These are phyloP conservation scores for Elephantulus edwardii DNA, from an alignment of 2,113 vertebrate genomes.

Conservation along the genomic window DNA sequence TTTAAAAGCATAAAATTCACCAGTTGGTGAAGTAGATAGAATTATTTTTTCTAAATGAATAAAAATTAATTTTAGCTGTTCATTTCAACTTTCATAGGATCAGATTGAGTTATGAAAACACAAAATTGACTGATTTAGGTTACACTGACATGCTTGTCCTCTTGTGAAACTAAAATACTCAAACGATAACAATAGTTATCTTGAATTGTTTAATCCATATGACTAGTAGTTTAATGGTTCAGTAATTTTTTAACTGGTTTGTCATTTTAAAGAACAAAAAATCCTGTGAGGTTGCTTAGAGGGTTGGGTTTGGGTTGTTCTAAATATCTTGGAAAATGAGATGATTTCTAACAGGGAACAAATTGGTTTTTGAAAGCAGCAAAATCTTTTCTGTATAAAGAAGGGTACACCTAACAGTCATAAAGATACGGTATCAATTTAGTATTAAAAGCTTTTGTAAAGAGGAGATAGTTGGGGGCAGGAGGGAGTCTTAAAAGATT, in stretches of 20 bases:
- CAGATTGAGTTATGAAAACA: constrained; percentile 21
- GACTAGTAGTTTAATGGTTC: constrained; percentile 4
- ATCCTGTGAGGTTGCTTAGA: background rate
- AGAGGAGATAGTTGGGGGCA: background rate
- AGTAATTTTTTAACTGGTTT: constrained; percentile 1
- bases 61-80: constrained; percentile 8
- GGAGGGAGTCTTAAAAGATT: no score
- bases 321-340: background rate
- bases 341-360: constrained; percentile 20
- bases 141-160: background rate
- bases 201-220: background rate
- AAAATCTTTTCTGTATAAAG: background rate
- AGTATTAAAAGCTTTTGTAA: background rate
- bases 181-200: background rate
- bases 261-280: constrained; percentile 9
- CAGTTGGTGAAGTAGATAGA: background rate
- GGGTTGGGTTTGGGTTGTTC: constrained; percentile 11
- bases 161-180: constrained; percentile 25
- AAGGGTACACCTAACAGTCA: background rate
- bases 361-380: background rate
- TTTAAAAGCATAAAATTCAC: background rate
- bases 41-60: constrained; percentile 25
- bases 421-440: background rate
- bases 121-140: constrained; percentile 3
- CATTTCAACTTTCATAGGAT: constrained; percentile 17